phyloP scores from a whole-genome alignment of 2,797 vertebrate species.

The Champsocephalus esox region DNA sequence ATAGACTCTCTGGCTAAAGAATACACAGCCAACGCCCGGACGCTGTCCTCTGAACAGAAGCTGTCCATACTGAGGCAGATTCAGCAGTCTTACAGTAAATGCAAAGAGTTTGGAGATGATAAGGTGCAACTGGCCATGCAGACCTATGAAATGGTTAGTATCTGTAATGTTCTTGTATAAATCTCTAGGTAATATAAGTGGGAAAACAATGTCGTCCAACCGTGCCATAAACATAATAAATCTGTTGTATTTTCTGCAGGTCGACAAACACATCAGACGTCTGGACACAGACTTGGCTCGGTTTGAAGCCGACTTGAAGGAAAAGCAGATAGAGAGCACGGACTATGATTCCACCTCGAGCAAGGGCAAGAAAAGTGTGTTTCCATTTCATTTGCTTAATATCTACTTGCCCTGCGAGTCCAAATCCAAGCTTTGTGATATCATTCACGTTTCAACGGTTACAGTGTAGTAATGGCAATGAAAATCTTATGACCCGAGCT shows the following conservation, averaged over 20 bases:
- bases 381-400: not conserved
- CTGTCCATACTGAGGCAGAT: conserved; percentile 95
- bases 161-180: not conserved
- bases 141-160: conserved; percentile 97
- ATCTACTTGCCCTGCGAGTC: not conserved
- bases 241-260: conserved; percentile 77
- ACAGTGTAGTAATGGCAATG: too few species aligned
- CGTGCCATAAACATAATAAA: not conserved
- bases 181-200: not conserved
- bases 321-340: conserved; percentile 97
- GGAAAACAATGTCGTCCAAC: not conserved
- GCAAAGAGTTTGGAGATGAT: conserved; percentile 98
- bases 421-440: not conserved
- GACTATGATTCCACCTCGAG: conserved; percentile 97
- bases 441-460: too few species aligned
- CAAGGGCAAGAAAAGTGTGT: conserved; percentile 96
- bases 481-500: too few species aligned
- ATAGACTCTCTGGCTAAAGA: conserved; percentile 96
- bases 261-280: conserved; percentile 97
- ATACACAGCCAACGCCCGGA: conserved; percentile 93
- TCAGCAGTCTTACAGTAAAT: conserved; percentile 96
- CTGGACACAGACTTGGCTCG: conserved; percentile 97
- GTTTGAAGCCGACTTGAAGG: conserved; percentile 97
- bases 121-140: conserved; percentile 99
- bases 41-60: conserved; percentile 93